These are phyloP conservation scores for Hyposoter didymator DNA, from an alignment of 2,888 invertebrate genomes.

Conservation along the genomic window DNA sequence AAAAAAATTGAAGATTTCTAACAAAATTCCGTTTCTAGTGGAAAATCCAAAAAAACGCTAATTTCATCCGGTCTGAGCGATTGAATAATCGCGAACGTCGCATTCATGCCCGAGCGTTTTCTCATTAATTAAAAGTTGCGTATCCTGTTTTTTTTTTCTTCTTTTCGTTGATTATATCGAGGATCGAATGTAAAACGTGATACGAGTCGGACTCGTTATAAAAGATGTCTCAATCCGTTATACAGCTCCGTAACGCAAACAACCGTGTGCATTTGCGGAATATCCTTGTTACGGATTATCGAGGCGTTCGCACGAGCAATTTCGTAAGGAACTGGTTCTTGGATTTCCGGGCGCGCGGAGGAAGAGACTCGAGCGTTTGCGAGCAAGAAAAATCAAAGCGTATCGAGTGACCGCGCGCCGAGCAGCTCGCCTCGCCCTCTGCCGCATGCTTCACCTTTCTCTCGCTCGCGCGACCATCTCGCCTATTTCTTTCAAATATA, in stretches of 20 bases:
- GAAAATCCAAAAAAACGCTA: too few species aligned
- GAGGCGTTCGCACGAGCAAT: neutral
- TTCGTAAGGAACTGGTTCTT: conserved; percentile 75
- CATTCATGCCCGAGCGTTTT: too few species aligned
- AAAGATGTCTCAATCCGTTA: conserved; percentile 50
- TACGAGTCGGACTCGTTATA: neutral
- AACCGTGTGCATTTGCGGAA: too few species aligned
- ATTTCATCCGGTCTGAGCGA: too few species aligned
- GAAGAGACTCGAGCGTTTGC: neutral
- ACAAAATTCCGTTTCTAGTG: too few species aligned
- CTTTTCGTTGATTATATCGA: neutral
- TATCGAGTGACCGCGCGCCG: conserved; percentile 54
- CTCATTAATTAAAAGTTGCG: neutral
- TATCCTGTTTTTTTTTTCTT: neutral
- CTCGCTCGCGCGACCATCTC: conserved; percentile 16
- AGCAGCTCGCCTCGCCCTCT: neutral
- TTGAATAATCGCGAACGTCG: too few species aligned
- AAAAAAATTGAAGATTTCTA: too few species aligned
- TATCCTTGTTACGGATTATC: neutral
- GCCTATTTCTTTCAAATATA: conserved; percentile 28
- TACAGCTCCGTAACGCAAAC: neutral
- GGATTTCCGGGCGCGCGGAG: conserved; percentile 77
- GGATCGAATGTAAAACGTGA: conserved; percentile 9
- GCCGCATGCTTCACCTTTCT: too few species aligned
- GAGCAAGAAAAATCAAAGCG: conserved; percentile 35